Evolutionary conservation across 2,797 vertebrate species (phyloP), one percentile per base, ranked within the genome.

Genomic region (Monodelphis domestica): DNA sequence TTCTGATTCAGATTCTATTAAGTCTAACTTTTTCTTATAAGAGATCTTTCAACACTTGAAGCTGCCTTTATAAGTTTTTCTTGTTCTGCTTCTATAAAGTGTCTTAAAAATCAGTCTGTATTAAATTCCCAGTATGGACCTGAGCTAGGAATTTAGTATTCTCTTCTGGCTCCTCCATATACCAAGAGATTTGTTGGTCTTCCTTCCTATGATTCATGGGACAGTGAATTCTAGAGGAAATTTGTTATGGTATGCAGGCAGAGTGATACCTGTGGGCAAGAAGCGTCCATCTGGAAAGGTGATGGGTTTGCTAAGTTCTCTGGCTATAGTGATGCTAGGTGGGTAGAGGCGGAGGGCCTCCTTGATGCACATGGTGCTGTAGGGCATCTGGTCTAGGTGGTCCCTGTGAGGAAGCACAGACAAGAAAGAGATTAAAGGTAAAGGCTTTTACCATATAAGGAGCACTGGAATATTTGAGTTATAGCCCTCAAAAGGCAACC

Each of bases 321-420:
- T 98, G 94, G 98, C 95, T 0, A 99, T 97, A 0, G 87, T 87
- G 7, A 99, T 98, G 9, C 99, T 98, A 0, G 99, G 99, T 2
- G 99, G 99, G 96, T 98, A 98, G 51, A 99, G 96, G 4, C 99
- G 99, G 38, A 99, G 96, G 1, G 98, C 99, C 97, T 99, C 99
- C 96, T 99, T 99, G 96, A 99, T 99, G 96, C 99, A 99, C 99
- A 99, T 99, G 0, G 99, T 99, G 59, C 98, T 99, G 96, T 99
- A 99, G 0, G 98, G 97, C 96, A 99, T 99, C 98, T 99, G 98
- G 97, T 90, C 98, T 3, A 99, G 98, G 94, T 99, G 99, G 56
- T 99, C 99, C 99, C 99, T 99, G 97, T 56, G 96, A 97, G 38
- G 3, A 97, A 92, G 0, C 0, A 0, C 0, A 92, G 55, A 97